Percentiles rank a stretch among this genome's conserved stretches.
These are phyloP conservation scores for Toxotes lorentzi DNA, from an alignment of 2,797 vertebrate genomes.

Conservation along the genomic window DNA sequence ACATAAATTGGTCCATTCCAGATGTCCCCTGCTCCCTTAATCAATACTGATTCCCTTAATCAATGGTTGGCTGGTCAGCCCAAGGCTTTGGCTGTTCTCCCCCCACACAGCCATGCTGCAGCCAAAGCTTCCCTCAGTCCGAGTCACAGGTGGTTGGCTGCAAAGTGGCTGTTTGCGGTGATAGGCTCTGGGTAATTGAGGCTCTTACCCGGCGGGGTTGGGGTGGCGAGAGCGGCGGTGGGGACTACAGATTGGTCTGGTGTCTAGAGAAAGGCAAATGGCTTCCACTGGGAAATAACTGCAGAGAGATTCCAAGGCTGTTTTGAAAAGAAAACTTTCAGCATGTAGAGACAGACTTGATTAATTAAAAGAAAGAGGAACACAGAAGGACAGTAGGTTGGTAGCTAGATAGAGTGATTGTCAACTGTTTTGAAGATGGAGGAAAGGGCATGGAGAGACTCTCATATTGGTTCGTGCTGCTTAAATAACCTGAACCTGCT, in stretches of 20 bases:
- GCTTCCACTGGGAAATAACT: slow-evolving; percentile 62
- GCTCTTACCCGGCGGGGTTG: slow-evolving; percentile 69
- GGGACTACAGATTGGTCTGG: slow-evolving; percentile 62
- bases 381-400: not conserved
- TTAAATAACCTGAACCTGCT: slow-evolving; percentile 57
- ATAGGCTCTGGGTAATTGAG: slow-evolving; percentile 80
- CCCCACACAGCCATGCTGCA: slow-evolving; percentile 32
- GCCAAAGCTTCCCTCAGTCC: slow-evolving; percentile 68
- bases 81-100: slow-evolving; percentile 64
- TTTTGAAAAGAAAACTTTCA: slow-evolving; percentile 49
- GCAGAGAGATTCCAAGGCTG: slow-evolving; percentile 55
- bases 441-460: slow-evolving; percentile 25
- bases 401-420: slow-evolving; percentile 15
- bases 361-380: slow-evolving; percentile 44
- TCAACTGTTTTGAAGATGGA: slow-evolving; percentile 20
- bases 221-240: slow-evolving; percentile 42
- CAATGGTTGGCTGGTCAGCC: slow-evolving; percentile 75
- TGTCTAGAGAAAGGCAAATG: slow-evolving; percentile 55
- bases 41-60: slow-evolving; percentile 84
- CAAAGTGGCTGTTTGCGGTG: slow-evolving; percentile 79
- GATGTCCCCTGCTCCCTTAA: slow-evolving; percentile 83
- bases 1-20: slow-evolving; percentile 81
- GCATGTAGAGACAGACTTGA: slow-evolving; percentile 12
- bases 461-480: slow-evolving; percentile 26
- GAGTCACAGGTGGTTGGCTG: slow-evolving; percentile 84